Evolutionary conservation across 2,888 invertebrate species (phyloP).

Genomic region (Eucera pruinosa): DNA sequence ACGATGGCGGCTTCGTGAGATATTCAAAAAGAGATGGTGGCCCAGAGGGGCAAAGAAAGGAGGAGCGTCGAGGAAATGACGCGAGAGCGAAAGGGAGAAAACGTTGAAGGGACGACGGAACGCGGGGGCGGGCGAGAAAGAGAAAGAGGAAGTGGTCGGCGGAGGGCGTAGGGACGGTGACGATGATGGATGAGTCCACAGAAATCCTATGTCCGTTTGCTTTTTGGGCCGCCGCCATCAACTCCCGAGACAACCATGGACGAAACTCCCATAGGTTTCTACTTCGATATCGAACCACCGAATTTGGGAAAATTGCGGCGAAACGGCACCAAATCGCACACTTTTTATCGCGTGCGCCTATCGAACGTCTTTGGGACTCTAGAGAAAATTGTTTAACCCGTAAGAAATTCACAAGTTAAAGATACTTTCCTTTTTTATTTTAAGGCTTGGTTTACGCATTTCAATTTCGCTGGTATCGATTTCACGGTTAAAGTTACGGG

Average conservation of each 20-base stretch:
- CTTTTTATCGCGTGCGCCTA: neutral
- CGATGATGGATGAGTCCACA: constrained; percentile 83
- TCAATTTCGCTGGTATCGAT: too few species aligned
- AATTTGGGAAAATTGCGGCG: constrained; percentile 35
- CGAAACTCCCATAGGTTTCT: constrained; percentile 53
- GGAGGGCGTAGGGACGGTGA: constrained; percentile 80
- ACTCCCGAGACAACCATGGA: constrained; percentile 61
- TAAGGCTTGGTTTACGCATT: too few species aligned
- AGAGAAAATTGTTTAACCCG: constrained; percentile 3
- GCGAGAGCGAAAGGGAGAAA: constrained; percentile 64
- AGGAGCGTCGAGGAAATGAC: constrained; percentile 77
- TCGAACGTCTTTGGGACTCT: neutral
- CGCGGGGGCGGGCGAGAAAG: neutral
- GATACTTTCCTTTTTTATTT: too few species aligned
- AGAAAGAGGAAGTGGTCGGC: constrained; percentile 65
- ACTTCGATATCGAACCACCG: constrained; percentile 35
- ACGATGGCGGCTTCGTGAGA: constrained; percentile 79
- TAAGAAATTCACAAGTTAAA: too few species aligned
- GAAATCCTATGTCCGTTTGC: constrained; percentile 81
- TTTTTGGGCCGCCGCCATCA: constrained; percentile 82
- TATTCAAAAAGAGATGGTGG: constrained; percentile 76
- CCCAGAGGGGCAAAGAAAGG: constrained; percentile 69
- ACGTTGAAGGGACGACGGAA: constrained; percentile 42
- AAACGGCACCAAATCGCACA: neutral
- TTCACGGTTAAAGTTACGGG: too few species aligned